Evolutionary conservation across 2,888 invertebrate species (phyloP), one percentile per base, ranked within the genome.

Genomic region (Flexamia atlantica): DNA sequence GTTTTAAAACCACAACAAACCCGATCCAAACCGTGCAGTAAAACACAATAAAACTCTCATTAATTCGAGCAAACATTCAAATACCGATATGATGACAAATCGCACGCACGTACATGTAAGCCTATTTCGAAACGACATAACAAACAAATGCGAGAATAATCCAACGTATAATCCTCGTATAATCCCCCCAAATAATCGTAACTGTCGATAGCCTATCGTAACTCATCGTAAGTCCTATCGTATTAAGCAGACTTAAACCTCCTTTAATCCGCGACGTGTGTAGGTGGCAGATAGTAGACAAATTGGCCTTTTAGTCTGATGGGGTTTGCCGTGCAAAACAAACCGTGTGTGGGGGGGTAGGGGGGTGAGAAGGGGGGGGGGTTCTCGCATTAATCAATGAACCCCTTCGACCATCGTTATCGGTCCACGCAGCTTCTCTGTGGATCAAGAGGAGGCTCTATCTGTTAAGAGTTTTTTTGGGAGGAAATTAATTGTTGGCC

Each of bases 301-400:
- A 46, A 68, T 30, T 68, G 68, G 23, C 68, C 68, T 68, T 68
- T 68, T 32, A 30, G 30, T 68, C 30, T 28, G 30, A 28, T 28
- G 68, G 30, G 68, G 4, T 32, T 3, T 4, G 68, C 14, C 2
- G 7, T 30, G 30, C 2, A 1, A 10, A 28, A 68, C 30, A 3
- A 5, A 1, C 30, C 3, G 46, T 12, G 2, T 46, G 46, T 12
- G 7, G 46, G 46, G 46, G 46, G n/a, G 7, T 7, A 17, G 4
- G 46, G 46, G 46, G 46, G 12, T n/a, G n/a, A n/a, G n/a, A n/a
- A n/a, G 7, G 40, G 4, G 46, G 46, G 46, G 46, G 12, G 46
- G 46, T 12, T 12, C n/a, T 9, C 4, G 30, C 68, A 68, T 68
- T 68, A 68, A 68, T 68, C 68, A 68, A 68, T 68, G 68, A 68